Evolutionary conservation across 2,888 invertebrate genomes (phyloP), one percentile per base, ranked within the genome.

Genomic region (Tenodera sinensis): DNA sequence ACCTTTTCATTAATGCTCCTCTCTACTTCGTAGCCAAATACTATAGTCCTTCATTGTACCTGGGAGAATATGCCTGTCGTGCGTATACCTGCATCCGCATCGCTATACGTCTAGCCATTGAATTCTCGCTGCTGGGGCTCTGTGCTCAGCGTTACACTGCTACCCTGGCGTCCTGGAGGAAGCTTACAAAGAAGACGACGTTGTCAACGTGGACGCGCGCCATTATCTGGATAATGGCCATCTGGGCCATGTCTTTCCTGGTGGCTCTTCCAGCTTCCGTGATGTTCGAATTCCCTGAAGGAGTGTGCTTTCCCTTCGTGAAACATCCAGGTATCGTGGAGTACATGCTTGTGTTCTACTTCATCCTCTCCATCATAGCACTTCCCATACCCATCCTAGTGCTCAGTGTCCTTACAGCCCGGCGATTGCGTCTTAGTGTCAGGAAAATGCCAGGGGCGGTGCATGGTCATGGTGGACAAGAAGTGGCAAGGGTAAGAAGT

Each of bases 11-110:
- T 3, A 87, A 87, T 27, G 28, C 87, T 9, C 87, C 87, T 34
- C 42, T 87, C 27, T 87, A 87, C 15, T 87, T 82, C n/a, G 42
- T 87, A 14, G 34, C 87, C 81, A 87, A 87, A 34, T 87, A 82
- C 28, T 27, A 87, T 30, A 83, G 87, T 30, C n/a, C 81, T 15
- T 87, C 82, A 27, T 34, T 87, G 6, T 87, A n/a, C 42, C 25
- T 87, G 12, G 81, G 27, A 9, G 87, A 34, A 7, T 87, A 87
- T 34, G 87, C 82, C 0, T 87, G 87, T 9, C 81, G 54, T 27
- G 27, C 42, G 4, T 87, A 34, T 42, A 83, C 27, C 14, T 82
- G 34, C 3, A 27, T 87, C 28, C 87, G 87, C 27, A 82, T 87
- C 25, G 81, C 42, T 3, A 87, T 81, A 8, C 87, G 83, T 28